Percentiles rank a stretch among this genome's conserved stretches.
phyloP scores from a whole-genome alignment of 2,888 invertebrate genomes.

The Hydrotaea cyrtoneurina region DNA sequence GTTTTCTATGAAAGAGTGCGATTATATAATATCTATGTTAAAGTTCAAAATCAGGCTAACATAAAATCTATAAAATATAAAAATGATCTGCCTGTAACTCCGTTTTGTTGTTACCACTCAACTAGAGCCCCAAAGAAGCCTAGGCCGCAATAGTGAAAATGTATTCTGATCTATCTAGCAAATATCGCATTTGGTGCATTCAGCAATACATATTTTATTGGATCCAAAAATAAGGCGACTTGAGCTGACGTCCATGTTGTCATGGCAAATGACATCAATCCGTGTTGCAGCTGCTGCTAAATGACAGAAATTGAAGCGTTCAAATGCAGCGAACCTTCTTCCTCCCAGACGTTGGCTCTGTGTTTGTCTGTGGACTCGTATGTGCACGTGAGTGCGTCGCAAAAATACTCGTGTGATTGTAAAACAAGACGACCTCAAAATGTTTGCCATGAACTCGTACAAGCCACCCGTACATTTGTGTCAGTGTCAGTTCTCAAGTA shows the following conservation, averaged over 20 bases:
- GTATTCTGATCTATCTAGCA: too few relatives aligned
- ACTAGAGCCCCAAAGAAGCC: too few relatives aligned
- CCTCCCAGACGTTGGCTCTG: conserved; percentile 53
- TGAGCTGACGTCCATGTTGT: background rate
- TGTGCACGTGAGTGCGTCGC: background rate
- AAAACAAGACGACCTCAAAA: background rate
- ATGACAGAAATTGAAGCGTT: conserved; percentile 62
- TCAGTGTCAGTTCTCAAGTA: background rate
- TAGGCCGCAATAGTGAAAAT: too few relatives aligned
- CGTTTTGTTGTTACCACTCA: too few relatives aligned
- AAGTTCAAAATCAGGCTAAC: too few relatives aligned
- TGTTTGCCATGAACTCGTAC: background rate
- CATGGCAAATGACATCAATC: background rate
- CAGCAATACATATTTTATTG: background rate
- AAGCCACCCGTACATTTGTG: background rate
- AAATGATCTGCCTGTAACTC: too few relatives aligned
- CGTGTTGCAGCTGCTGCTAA: conserved; percentile 34
- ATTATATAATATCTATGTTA: too few relatives aligned
- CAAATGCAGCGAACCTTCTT: conserved; percentile 63
- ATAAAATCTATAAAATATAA: too few relatives aligned
- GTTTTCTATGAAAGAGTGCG: too few relatives aligned
- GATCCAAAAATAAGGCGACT: background rate
- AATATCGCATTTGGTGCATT: too few relatives aligned
- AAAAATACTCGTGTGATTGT: background rate
- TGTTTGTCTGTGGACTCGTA: background rate